phyloP scores from a whole-genome alignment of 92 coral and sea anemone species.

The Palythoa caribaeorum region DNA sequence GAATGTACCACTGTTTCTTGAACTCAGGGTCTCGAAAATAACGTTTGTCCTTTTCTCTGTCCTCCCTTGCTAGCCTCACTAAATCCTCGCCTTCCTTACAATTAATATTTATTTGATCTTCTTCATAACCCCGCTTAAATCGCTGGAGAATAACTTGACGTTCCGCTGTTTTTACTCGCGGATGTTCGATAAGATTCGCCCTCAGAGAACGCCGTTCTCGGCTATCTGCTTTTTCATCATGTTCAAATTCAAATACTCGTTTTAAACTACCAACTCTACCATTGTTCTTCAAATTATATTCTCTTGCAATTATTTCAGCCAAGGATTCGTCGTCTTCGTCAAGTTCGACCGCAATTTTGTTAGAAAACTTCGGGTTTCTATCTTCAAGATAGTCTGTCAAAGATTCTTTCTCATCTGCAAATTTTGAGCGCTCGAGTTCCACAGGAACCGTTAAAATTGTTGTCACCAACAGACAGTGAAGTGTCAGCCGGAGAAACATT shows the following conservation, averaged over 20 bases:
- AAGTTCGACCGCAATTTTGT: conserved; percentile 79
- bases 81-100: conserved; percentile 38
- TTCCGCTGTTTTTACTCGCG: conserved; percentile 86
- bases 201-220: conserved; percentile 60
- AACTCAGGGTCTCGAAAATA: conserved; percentile 79
- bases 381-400: conserved; percentile 13
- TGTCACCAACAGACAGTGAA: conserved; percentile 33
- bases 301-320: conserved; percentile 86
- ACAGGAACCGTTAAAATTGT: conserved; percentile 49
- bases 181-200: conserved; percentile 83
- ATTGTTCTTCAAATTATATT: conserved; percentile 76
- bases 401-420: conserved; percentile 11
- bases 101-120: conserved; percentile 2
- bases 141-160: conserved; percentile 82
- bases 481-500: conserved; percentile 31
- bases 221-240: conserved; percentile 54
- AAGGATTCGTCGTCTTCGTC: conserved; percentile 82
- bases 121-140: conserved; percentile 75
- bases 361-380: conserved; percentile 26
- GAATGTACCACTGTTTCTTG: conserved; percentile 82
- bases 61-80: conserved; percentile 32
- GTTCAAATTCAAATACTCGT: conserved; percentile 79
- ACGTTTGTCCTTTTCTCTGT: conserved; percentile 68
- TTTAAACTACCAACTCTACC: conserved; percentile 81
- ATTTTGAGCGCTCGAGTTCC: conserved; percentile 22